Base-by-base conservation (phyloP, 2,113 vertebrate species). In the Plecturocebus donacophilus region DNA sequence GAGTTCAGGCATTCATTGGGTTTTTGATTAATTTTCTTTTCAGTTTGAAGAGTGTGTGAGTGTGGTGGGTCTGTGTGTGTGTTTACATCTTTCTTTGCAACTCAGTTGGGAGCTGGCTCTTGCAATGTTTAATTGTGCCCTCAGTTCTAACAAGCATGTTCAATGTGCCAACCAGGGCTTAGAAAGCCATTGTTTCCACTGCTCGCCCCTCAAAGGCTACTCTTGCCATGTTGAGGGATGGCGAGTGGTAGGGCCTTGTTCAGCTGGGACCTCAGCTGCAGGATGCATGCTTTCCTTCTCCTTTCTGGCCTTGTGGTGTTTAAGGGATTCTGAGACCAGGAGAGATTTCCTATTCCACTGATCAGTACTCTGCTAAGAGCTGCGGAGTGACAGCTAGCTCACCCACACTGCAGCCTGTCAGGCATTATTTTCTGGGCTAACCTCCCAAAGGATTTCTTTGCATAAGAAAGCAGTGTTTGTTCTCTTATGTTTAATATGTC, bases 1-100 rank as follows among this genome's bases (percentile, higher is more conserved):
- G 94, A 97, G 96, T 88, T 64, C 91, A 80, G 96, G 90, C 96
- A 5, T 97, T 98, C 80, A 84, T 8, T 1, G 52, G 93, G 96
- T 73, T 95, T 96, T 95, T 97, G 95, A 97, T 97, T 95, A 96
- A 97, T 97, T 97, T 98, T 96, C 95, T 80, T 97, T 97, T 97
- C 97, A 97, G 97, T 91, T 73, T 56, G 91, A 83, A 88, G 95
- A 90, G 79, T 83, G 92, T 93, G 96, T 89, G 92, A 87, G 85
- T 83, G 75, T 73, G 49, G 81, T 20, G 38, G 73, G 86, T 49
- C 61, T 87, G 52, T 94, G 56, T 38, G 49, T 84, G 38, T 73
- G 90, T 95, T 92, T 97, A 92, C 92, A 97, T 95, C 96, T 88
- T 96, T 90, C 85, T 96, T 90, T 90, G 92, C 68, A 90, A 32